phyloP scores from a whole-genome alignment of 2,888 invertebrate species.

The Lissocephala sabroskyi region DNA sequence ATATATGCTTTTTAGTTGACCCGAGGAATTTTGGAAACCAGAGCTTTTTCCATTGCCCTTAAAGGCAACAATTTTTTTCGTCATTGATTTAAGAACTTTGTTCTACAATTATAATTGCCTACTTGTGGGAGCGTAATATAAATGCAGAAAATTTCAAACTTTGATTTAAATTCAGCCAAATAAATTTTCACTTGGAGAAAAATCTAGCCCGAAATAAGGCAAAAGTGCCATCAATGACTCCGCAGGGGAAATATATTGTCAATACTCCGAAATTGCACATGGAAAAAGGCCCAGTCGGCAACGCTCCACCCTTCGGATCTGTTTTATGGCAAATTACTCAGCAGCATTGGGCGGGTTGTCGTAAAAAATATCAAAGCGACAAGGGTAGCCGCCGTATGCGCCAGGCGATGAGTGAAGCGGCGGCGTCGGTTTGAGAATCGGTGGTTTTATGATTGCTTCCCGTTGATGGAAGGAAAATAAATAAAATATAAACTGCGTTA shows the following conservation, averaged over 20 bases:
- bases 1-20: too few species aligned
- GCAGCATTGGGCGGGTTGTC: conserved; percentile 21
- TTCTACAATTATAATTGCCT: too few species aligned
- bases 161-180: too few species aligned
- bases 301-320: conserved; percentile 28
- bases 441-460: conserved; percentile 56
- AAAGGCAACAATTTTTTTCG: too few species aligned
- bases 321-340: conserved; percentile 61
- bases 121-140: too few species aligned
- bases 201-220: too few species aligned
- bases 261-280: conserved; percentile 59
- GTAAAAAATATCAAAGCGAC: conserved; percentile 36
- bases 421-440: not conserved
- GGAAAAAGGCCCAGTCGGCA: not conserved
- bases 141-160: too few species aligned
- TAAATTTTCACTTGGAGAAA: too few species aligned
- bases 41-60: too few species aligned
- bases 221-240: too few species aligned
- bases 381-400: conserved; percentile 5
- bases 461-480: conserved; percentile 29
- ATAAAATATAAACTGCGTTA: conserved; percentile 62
- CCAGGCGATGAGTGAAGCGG: not conserved
- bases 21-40: too few species aligned
- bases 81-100: too few species aligned
- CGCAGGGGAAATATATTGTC: conserved; percentile 38